A percentile compares a stretch with the other conserved stretches of the same genome.
Conservation (phyloP, 2,888 invertebrate genomes). For the Drosophila paramelanica region DNA sequence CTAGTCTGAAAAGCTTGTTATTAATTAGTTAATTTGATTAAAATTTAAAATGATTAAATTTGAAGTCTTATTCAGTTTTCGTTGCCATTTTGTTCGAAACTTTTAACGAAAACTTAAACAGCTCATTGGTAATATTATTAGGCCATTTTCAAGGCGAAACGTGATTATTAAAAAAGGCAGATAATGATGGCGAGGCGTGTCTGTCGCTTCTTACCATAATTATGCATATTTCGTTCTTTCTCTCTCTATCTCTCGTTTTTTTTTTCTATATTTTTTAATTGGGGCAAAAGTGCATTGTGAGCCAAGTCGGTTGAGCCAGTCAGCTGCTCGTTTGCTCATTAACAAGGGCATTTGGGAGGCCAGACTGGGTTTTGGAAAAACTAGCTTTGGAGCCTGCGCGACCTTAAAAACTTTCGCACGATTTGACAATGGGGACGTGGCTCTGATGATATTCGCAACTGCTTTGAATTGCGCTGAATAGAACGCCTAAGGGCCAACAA, state of each 20-base stretch:
- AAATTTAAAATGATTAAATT: no score
- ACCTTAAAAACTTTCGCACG: conserved; percentile 68
- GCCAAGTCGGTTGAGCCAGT: conserved; percentile 12
- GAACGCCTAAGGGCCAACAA: conserved; percentile 27
- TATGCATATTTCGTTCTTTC: neutral
- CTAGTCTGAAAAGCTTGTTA: no score
- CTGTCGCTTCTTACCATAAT: conserved; percentile 8
- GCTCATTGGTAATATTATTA: conserved; percentile 8
- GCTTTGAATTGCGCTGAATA: conserved; percentile 30
- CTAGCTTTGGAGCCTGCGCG: conserved; percentile 38
- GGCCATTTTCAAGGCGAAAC: conserved; percentile 5
- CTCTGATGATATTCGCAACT: conserved; percentile 40
- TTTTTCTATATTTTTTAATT: neutral
- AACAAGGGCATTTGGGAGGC: conserved; percentile 17
- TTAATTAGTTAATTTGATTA: no score
- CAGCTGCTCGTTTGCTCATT: conserved; percentile 29
- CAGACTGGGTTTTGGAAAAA: conserved; percentile 4
- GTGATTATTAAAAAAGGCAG: conserved; percentile 9
- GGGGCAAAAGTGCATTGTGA: conserved; percentile 11
- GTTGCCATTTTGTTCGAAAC: no score
- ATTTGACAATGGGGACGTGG: conserved; percentile 61
- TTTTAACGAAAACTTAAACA: no score
- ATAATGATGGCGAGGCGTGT: conserved; percentile 11
- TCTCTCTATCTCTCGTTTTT: neutral
- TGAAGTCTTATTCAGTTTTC: no score